Evolutionary conservation across 2,888 invertebrate species (phyloP), one percentile per base, ranked within the genome.

Genomic region (Encarsia formosa): DNA sequence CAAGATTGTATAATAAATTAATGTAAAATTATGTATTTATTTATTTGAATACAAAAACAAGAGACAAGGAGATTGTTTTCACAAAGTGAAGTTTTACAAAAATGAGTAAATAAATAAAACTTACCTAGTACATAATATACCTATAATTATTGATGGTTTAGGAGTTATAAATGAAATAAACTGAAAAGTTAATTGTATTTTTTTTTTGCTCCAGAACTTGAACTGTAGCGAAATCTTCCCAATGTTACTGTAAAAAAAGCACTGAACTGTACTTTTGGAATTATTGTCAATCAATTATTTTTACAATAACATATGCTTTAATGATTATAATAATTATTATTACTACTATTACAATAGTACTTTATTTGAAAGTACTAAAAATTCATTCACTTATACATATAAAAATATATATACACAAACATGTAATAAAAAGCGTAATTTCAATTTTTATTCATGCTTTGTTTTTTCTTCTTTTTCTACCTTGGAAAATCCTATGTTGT

Each of bases 11-110:
- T 67, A 70, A 73, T 71, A 68, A 72, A 73, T 68, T 69, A 70
- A 68, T 67, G 68, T 68, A 65, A 71, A 71, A 70, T 68, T 71
- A 64, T 69, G 66, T 72, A 72, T 71, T 71, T 72, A 73, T 72
- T 72, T 71, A 69, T 71, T 71, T 63, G 65, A 65, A 52, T 65
- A 64, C 63, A 62, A 65, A 54, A 59, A 61, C 44, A 54, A 50
- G 51, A 56, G 51, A 37, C 40, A 55, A 51, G 57, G 42, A 58
- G 23, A n/a, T 19, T 51, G n/a, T n/a, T n/a, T n/a, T n/a, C n/a
- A n/a, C 54, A 55, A 49, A 57, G 43, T 49, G 52, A 52, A 59
- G 50, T 49, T 56, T 56, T 56, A 50, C 39, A 26, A 49, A 45
- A 42, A n/a, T n/a, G n/a, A n/a, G n/a, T n/a, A n/a, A 44, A 31